Base-by-base conservation (phyloP, 2,113 vertebrate species). In the Oreotrochilus melanogaster region DNA sequence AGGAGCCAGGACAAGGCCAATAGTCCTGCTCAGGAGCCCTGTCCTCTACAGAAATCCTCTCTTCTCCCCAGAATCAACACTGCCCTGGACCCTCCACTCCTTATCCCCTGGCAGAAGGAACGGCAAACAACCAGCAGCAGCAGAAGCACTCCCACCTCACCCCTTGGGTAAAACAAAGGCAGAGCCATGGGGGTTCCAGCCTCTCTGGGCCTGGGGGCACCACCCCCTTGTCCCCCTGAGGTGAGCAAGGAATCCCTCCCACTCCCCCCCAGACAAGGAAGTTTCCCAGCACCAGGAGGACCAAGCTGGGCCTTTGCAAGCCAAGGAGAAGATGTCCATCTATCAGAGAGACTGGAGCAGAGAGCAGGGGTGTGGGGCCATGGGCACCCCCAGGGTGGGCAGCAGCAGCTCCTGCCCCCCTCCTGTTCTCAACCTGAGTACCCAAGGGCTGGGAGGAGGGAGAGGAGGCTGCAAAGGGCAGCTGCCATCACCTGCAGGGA, bases 261-360 rank as follows among this genome's bases (percentile, higher is more conserved):
- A n/a, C 48, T 23, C 6, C 18, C 10, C 35, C 23, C 15, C 8
- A 0, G 30, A 12, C 25, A 42, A 18, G 7, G 0, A n/a, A 2
- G 27, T 1, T 3, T 19, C 17, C 65, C 6, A 2, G 2, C 21
- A 0, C 1, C 14, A 1, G 33, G 13, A 43, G 27, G 2, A 8
- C 10, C 0, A 1, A 22, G 11, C 1, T 1, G 0, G 18, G 72
- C 62, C 51, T 42, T 16, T 9, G 14, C 0, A 10, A 33, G 72
- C 39, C 50, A 0, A 1, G 48, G 21, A 70, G 35, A 70, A 51
- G 48, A 10, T 1, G 30, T 3, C n/a, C 58, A 2, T 6, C 23
- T 0, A 14, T 21, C 1, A 7, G 3, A 11, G 54, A 14, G 42
- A 39, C 60, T 11, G 61, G 35, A 31, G 84, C 60, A 35, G 11